Percentiles rank a stretch among this genome's conserved stretches.
Conservation (phyloP, 2,797 vertebrate species). For the Emydoidea blandingii region DNA sequence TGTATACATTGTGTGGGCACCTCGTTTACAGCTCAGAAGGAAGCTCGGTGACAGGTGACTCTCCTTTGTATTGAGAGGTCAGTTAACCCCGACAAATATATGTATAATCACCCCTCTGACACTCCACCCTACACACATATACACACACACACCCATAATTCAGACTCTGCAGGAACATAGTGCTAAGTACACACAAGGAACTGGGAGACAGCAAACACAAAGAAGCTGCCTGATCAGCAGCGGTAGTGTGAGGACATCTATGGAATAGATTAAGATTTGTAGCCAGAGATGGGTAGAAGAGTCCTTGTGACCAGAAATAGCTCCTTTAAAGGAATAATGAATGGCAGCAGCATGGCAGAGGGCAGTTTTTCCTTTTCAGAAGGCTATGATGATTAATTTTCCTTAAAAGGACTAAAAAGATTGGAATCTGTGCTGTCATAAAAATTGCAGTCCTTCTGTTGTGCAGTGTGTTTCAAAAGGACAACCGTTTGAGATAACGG, state of each 20-base stretch:
- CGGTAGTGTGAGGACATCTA: background rate
- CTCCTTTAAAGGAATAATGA: conserved; percentile 3
- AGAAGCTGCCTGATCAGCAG: background rate
- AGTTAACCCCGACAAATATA: background rate
- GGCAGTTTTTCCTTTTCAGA: conserved; percentile 1
- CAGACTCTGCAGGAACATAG: background rate
- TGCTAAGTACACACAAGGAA: background rate
- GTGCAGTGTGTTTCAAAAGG: conserved; percentile 29
- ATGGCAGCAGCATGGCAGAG: background rate
- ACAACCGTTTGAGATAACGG: background rate
- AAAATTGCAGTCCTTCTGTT: conserved; percentile 30
- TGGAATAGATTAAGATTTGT: background rate
- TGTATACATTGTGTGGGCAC: accelerated
- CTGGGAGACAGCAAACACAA: background rate
- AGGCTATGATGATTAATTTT: conserved; percentile 37
- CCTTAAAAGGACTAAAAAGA: conserved; percentile 47
- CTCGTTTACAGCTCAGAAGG: background rate
- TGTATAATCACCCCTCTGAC: background rate
- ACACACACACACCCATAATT: background rate
- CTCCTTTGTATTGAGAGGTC: background rate
- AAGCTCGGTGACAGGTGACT: conserved; percentile 1
- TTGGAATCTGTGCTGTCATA: conserved; percentile 13
- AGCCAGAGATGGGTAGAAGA: background rate
- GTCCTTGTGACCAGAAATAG: background rate
- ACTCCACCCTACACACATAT: background rate